Percentiles rank a stretch among this genome's conserved stretches.
Conservation (phyloP, 2,888 invertebrate genomes). For the Chloroclysta siterata region DNA sequence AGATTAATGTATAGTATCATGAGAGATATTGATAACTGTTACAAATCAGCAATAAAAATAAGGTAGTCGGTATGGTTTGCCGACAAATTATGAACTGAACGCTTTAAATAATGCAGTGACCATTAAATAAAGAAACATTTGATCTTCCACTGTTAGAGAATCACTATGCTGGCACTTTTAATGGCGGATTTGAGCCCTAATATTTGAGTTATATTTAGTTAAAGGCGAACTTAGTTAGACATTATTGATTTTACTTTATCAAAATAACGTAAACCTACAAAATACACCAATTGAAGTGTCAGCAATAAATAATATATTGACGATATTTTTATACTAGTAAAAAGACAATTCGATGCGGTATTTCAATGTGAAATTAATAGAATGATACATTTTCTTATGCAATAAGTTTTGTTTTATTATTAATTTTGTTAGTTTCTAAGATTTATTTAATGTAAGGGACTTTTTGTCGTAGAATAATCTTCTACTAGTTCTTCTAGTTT, state of each 20-base stretch:
- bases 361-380: constrained; percentile 28
- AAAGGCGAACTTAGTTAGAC: neutral
- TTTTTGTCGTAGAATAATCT: constrained; percentile 47
- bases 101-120: constrained; percentile 36
- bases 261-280: constrained; percentile 1
- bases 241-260: neutral
- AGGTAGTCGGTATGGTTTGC: constrained; percentile 24
- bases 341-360: constrained; percentile 55
- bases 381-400: constrained; percentile 24
- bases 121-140: constrained; percentile 21
- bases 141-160: constrained; percentile 33
- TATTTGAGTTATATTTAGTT: neutral
- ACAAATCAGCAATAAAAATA: constrained; percentile 27
- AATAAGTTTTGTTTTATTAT: constrained; percentile 32
- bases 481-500: constrained; percentile 64
- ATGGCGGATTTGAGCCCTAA: constrained; percentile 8
- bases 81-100: constrained; percentile 34
- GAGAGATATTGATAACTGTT: constrained; percentile 7
- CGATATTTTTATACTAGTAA: constrained; percentile 79
- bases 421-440: constrained; percentile 35
- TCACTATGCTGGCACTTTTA: constrained; percentile 12
- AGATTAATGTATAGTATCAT: constrained; percentile 29
- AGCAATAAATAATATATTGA: constrained; percentile 50
- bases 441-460: constrained; percentile 21
- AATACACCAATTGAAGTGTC: constrained; percentile 15